A percentile compares a stretch with the other conserved stretches of the same genome.
phyloP scores from a whole-genome alignment of 1,140 invertebrate species.

The Cherax destructor region DNA sequence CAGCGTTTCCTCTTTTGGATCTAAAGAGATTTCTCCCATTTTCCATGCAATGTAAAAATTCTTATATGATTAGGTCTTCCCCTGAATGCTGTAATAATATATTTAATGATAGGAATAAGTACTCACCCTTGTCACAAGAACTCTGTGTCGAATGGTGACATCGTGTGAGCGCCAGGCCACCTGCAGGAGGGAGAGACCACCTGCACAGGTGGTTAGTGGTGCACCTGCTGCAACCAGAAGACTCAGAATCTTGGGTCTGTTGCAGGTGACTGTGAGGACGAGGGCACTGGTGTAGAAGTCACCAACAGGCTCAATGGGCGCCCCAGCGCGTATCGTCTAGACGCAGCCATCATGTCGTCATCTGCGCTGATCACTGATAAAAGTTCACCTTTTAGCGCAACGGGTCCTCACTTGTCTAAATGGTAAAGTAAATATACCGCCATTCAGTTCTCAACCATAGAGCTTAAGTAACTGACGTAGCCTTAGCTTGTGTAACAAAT shows the following conservation, averaged over 20 bases:
- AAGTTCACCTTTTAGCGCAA: neutral
- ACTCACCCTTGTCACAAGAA: conserved; percentile 37
- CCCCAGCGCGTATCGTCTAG: neutral
- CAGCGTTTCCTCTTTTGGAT: too few relatives aligned
- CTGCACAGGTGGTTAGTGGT: conserved; percentile 27
- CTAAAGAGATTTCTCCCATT: too few relatives aligned
- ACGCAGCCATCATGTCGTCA: conserved; percentile 7
- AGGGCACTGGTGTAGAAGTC: conserved; percentile 5
- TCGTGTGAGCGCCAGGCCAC: conserved; percentile 32
- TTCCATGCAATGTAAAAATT: too few relatives aligned
- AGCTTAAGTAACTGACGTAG: too few relatives aligned
- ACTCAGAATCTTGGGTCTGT: conserved; percentile 14
- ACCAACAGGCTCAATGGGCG: conserved; percentile 2
- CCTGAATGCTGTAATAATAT: too few relatives aligned
- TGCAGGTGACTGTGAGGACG: conserved; percentile 30
- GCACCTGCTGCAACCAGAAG: conserved; percentile 30
- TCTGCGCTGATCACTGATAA: conserved; percentile 14
- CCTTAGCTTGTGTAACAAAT: too few relatives aligned
- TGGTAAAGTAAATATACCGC: too few relatives aligned
- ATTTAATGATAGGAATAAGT: too few relatives aligned
- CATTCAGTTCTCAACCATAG: too few relatives aligned
- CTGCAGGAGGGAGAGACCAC: conserved; percentile 24
- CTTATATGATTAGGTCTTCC: too few relatives aligned
- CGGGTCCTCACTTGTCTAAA: too few relatives aligned
- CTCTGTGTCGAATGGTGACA: neutral